A percentile compares a stretch with the other conserved stretches of the same genome.
These are phyloP conservation scores for Calonectris borealis DNA, from an alignment of 2,113 vertebrate genomes.

Conservation along the genomic window DNA sequence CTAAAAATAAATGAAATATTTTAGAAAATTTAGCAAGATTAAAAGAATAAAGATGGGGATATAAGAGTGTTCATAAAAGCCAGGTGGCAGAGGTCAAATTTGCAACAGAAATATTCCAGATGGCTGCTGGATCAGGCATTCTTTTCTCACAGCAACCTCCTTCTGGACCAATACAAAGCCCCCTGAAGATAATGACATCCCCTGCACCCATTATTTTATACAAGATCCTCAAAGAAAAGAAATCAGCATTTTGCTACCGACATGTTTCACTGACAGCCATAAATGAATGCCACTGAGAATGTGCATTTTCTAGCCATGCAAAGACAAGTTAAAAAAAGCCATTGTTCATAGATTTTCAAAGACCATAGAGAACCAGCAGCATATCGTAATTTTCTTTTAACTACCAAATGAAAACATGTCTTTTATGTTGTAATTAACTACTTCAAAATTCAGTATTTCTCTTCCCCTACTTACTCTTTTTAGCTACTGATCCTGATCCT, in stretches of 20 bases:
- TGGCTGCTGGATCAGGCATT: not conserved
- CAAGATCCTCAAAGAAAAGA: not conserved
- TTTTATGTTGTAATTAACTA: not conserved
- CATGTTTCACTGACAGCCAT: not conserved
- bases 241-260: not conserved
- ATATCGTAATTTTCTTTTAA: not conserved
- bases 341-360: not conserved
- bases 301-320: not conserved
- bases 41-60: not conserved
- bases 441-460: not conserved
- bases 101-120: not conserved
- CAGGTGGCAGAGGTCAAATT: not conserved
- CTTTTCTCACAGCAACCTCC: not conserved
- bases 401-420: not conserved
- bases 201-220: not conserved
- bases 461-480: conserved; percentile 1
- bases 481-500: conserved; percentile 21
- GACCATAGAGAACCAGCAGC: not conserved
- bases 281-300: not conserved
- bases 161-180: not conserved
- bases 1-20: not conserved
- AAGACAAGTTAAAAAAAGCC: not conserved
- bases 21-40: not conserved
- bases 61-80: not conserved
- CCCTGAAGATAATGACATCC: not conserved